Base-by-base conservation (phyloP, 2,888 invertebrate genomes). In the Meiosimyza platycephala region DNA sequence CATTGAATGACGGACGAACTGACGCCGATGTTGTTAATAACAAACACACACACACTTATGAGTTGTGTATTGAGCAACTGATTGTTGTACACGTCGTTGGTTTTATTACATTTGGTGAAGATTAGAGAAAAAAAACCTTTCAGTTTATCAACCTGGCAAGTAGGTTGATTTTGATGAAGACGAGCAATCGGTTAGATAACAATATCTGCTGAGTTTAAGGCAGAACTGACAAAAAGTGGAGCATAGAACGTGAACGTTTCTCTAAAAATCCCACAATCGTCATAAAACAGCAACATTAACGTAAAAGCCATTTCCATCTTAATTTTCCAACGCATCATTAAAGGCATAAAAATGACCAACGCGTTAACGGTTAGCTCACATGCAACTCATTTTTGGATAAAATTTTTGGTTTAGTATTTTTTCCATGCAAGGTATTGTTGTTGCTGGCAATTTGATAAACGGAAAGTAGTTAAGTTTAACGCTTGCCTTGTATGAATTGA, bases 41-140 rank as follows among this genome's bases (percentile, higher is more conserved):
- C 74, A 73, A 74, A 73, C 67, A 50, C 64, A 64, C 48, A 15
- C 22, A 15, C 60, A 13, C 47, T 33, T 28, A 62, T n/a, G 47
- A 11, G 40, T 33, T 62, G 47, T 62, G 40, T 62, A 40, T 62
- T 40, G 40, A 60, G 66, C 11, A 74, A 74, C 40, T 76, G 72
- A 79, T 79, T 78, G 77, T 72, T 76, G 77, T 77, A 83, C 83
- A 84, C 84, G 84, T 84, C 84, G 84, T 84, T 84, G 84, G 79
- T 83, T 84, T 84, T 84, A 84, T 83, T 83, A 82, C 82, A 79
- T 81, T 81, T 79, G 40, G 40, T 40, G 9, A 40, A 9, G 40
- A 6, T 40, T 40, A 9, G 9, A 40, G 9, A 40, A 40, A 9
- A 40, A 40, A 40, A 40, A 40, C 40, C 40, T 9, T 40, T 40